These are phyloP conservation scores for Scotopteryx bipunctaria DNA, from an alignment of 2,888 invertebrate species.

Conservation along the genomic window DNA sequence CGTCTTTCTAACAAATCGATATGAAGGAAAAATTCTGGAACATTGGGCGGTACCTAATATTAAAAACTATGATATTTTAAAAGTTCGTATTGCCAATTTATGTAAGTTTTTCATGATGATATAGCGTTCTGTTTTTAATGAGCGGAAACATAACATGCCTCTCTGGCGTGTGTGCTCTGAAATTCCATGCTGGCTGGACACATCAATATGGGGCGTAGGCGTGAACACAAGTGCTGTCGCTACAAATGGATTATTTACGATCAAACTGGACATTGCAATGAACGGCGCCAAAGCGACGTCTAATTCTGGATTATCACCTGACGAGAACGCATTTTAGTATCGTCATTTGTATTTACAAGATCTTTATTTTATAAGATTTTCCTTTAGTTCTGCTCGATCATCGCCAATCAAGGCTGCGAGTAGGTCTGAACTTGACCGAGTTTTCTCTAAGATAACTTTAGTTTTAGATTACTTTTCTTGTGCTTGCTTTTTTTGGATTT, in stretches of 20 bases:
- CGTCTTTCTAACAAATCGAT: neutral
- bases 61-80: neutral
- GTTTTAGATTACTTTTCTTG: too few species aligned
- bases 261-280: slow-evolving; percentile 41
- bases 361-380: slow-evolving; percentile 1
- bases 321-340: slow-evolving; percentile 42
- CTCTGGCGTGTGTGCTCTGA: slow-evolving; percentile 33
- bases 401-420: neutral
- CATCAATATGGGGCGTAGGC: slow-evolving; percentile 30
- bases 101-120: neutral
- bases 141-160: neutral
- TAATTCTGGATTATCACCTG: slow-evolving; percentile 56
- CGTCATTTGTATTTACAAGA: slow-evolving; percentile 23
- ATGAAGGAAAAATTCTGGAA: neutral
- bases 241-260: slow-evolving; percentile 45
- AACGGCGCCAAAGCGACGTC: slow-evolving; percentile 46
- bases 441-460: slow-evolving; percentile 2
- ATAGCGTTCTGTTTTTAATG: neutral
- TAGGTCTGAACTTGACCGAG: slow-evolving; percentile 9
- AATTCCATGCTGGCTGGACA: slow-evolving; percentile 32
- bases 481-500: too few species aligned
- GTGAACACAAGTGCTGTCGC: slow-evolving; percentile 42
- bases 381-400: slow-evolving; percentile 5
- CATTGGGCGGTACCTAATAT: too few species aligned
- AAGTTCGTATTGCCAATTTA: slow-evolving; percentile 2